These are phyloP conservation scores for Sebastes miniatus DNA, from an alignment of 2,797 vertebrate genomes.

Conservation along the genomic window DNA sequence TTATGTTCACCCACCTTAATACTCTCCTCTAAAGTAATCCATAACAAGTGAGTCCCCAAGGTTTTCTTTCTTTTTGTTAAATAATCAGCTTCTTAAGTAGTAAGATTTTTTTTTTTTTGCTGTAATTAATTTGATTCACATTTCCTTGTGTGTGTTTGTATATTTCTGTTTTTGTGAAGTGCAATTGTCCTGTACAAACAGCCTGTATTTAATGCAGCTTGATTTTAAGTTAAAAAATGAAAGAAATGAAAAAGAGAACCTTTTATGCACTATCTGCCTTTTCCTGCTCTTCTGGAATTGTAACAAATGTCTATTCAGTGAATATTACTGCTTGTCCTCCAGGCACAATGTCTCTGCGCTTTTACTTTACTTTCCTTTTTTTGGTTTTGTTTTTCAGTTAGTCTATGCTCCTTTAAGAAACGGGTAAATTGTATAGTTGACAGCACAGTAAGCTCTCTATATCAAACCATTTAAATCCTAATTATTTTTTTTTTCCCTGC, in stretches of 20 bases:
- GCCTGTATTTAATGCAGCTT: conserved; percentile 88
- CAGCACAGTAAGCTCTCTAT: conserved; percentile 84
- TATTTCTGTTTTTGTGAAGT: conserved; percentile 98
- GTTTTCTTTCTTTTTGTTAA: conserved; percentile 72
- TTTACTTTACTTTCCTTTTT: conserved; percentile 37
- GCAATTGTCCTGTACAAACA: conserved; percentile 99
- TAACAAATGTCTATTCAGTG: conserved; percentile 84
- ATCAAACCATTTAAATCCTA: conserved; percentile 76
- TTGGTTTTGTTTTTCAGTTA: conserved; percentile 43
- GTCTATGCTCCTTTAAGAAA: conserved; percentile 81
- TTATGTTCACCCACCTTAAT: conserved; percentile 72
- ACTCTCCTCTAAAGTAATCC: conserved; percentile 72
- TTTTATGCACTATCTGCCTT: conserved; percentile 90
- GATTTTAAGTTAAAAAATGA: conserved; percentile 84
- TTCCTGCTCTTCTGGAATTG: conserved; percentile 85
- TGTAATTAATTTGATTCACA: conserved; percentile 98
- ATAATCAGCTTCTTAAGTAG: conserved; percentile 75
- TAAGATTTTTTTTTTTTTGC: conserved; percentile 74
- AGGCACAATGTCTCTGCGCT: conserved; percentile 68
- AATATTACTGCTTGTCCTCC: conserved; percentile 78
- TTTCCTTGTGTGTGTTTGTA: conserved; percentile 96
- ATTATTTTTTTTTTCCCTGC: conserved; percentile 48
- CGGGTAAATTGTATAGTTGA: conserved; percentile 86
- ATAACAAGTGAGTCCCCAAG: conserved; percentile 73
- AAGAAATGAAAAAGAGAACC: conserved; percentile 79